phyloP scores from a whole-genome alignment of 2,888 invertebrate species.

The Ischnus inquisitorius region DNA sequence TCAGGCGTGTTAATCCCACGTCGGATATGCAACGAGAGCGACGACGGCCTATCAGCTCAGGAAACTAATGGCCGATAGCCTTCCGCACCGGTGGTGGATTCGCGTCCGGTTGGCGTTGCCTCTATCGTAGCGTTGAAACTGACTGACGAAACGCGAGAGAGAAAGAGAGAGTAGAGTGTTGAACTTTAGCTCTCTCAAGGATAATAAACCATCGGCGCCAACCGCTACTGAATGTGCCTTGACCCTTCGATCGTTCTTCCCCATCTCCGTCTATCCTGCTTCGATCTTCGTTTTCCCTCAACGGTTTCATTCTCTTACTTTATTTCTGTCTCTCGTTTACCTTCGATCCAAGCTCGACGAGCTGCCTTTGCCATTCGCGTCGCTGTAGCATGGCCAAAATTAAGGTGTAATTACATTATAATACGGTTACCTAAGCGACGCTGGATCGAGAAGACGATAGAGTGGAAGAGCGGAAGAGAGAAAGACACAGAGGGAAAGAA shows the following conservation, averaged over 20 bases:
- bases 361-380: constrained; percentile 27
- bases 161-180: not conserved
- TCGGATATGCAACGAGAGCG: constrained; percentile 74
- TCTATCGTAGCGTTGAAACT: constrained; percentile 30
- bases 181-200: constrained; percentile 48
- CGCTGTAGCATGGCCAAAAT: constrained; percentile 69
- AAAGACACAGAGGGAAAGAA: constrained; percentile 35
- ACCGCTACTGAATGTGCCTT: not conserved
- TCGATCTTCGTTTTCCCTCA: constrained; percentile 1
- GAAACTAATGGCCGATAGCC: constrained; percentile 80
- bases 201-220: constrained; percentile 71
- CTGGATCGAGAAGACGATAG: constrained; percentile 45
- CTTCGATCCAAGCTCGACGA: constrained; percentile 52
- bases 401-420: constrained; percentile 75
- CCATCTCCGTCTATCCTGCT: not conserved
- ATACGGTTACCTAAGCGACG: constrained; percentile 68
- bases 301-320: not conserved
- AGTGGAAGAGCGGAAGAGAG: constrained; percentile 23
- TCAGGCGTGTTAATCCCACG: constrained; percentile 74
- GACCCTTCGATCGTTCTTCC: constrained; percentile 2
- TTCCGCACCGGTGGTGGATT: constrained; percentile 73
- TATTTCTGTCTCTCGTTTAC: constrained; percentile 40
- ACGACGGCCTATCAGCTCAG: constrained; percentile 72
- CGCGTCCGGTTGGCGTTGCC: constrained; percentile 54
- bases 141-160: constrained; percentile 7